Evolutionary conservation across 2,888 invertebrate species (phyloP).

Genomic region (Ennomos quercinarius): DNA sequence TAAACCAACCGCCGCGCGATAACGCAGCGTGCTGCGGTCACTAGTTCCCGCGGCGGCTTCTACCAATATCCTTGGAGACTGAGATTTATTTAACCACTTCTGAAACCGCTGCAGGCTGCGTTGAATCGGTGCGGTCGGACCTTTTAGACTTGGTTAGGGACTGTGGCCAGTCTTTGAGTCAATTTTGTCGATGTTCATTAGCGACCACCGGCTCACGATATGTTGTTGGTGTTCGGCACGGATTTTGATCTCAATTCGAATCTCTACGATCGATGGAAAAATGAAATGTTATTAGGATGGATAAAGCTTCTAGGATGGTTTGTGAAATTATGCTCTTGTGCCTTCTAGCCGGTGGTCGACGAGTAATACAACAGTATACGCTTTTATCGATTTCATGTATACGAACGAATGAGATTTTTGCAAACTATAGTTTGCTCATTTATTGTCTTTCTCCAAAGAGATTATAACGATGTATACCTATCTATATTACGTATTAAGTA

Average conservation of each 20-base stretch:
- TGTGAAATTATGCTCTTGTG: slow-evolving; percentile 75
- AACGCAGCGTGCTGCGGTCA: slow-evolving; percentile 9
- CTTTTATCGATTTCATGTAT: slow-evolving; percentile 52
- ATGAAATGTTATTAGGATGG: slow-evolving; percentile 50
- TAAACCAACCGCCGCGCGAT: slow-evolving; percentile 42
- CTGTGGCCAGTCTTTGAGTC: slow-evolving; percentile 53
- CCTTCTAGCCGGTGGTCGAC: slow-evolving; percentile 75
- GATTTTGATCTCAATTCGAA: slow-evolving; percentile 64
- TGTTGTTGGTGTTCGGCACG: slow-evolving; percentile 70
- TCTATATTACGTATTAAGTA: slow-evolving; percentile 60
- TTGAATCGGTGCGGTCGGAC: not conserved
- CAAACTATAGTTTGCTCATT: slow-evolving; percentile 66
- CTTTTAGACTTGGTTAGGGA: slow-evolving; percentile 8
- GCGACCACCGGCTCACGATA: slow-evolving; percentile 65
- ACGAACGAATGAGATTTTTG: slow-evolving; percentile 57
- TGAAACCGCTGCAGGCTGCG: slow-evolving; percentile 5
- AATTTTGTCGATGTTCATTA: slow-evolving; percentile 44
- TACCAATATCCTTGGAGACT: not conserved
- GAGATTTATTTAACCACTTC: not conserved
- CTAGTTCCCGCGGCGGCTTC: not conserved
- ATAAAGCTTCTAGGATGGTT: slow-evolving; percentile 58
- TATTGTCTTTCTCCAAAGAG: slow-evolving; percentile 78
- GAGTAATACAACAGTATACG: slow-evolving; percentile 55
- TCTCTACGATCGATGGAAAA: slow-evolving; percentile 38
- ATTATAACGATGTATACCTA: slow-evolving; percentile 64